Evolutionary conservation across 2,113 vertebrate species (phyloP), one percentile per base, ranked within the genome.

Genomic region (Sinocyclocheilus rhinocerous): DNA sequence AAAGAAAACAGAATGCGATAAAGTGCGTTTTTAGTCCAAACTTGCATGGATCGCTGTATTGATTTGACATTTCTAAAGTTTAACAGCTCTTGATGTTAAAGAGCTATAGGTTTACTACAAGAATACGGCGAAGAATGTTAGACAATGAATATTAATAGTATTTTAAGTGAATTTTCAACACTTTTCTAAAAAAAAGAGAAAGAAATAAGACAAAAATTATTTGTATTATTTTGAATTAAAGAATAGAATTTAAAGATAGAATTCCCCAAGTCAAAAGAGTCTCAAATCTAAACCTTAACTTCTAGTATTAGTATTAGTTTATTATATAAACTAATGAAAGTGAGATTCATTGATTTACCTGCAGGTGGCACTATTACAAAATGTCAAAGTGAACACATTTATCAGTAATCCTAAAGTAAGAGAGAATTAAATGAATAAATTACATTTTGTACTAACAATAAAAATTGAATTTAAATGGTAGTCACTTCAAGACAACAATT

Each of bases 21-120:
- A 86, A 90, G 80, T 42, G 39, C 72, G 81, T 29, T 65, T 45
- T 73, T 39, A 39, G 33, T 72, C 11, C 70, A 70, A 55, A 83
- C 39, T 39, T 26, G 42, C 13, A 29, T 65, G 39, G 55, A 85
- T 73, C 59, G 11, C 75, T 52, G 52, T 72, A 61, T 77, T 73
- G 55, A 42, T 70, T 65, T 67, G 72, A n/a, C 13, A 42, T 76
- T 69, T 82, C 90, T 94, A 92, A 93, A 91, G 93, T 89, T 90
- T 92, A 73, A 73, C 73, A 84, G 39, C 20, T 63, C 4, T 36
- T 81, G 11, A 29, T 57, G 59, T 15, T 8, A 76, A 92, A 90
- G 85, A 92, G 90, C 91, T 87, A 87, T 89, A 92, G 90, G 90
- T 93, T 91, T 89, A 92, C 91, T 92, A 8, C 13, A 42, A 39